Conservation (phyloP, 2,797 vertebrate genomes). For the Yasuhikotakia modesta region DNA sequence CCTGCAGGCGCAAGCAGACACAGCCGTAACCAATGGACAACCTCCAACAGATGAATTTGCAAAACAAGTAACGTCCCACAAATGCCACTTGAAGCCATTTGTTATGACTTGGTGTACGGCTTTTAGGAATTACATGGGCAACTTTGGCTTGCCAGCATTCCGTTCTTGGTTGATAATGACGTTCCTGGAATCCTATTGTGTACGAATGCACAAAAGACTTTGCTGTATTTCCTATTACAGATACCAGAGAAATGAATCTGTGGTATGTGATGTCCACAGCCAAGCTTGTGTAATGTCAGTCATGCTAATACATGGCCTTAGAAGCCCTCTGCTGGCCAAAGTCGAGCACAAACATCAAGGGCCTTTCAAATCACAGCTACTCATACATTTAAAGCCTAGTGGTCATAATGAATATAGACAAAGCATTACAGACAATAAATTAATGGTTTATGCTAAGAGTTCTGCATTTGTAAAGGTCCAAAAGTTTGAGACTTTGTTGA, state of each 20-base stretch:
- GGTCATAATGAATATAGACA: neutral
- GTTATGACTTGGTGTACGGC: slow-evolving; percentile 32
- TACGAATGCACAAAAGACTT: slow-evolving; percentile 8
- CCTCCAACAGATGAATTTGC: slow-evolving; percentile 49
- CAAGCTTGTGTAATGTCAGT: slow-evolving; percentile 9
- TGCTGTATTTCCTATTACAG: slow-evolving; percentile 36
- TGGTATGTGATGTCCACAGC: slow-evolving; percentile 28
- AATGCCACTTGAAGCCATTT: slow-evolving; percentile 41
- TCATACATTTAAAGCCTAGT: neutral
- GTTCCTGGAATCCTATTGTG: slow-evolving; percentile 24
- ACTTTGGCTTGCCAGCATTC: slow-evolving; percentile 19
- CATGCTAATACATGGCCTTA: slow-evolving; percentile 36
- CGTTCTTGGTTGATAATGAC: slow-evolving; percentile 18
- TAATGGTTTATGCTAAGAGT: neutral
- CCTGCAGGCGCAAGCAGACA: slow-evolving; percentile 42
- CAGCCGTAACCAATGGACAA: slow-evolving; percentile 12
- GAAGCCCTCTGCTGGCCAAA: slow-evolving; percentile 58
- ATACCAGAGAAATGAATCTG: slow-evolving; percentile 32
- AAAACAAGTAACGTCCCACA: slow-evolving; percentile 47
- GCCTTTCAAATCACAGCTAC: neutral
- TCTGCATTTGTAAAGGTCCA: neutral
- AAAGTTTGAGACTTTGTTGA: neutral
- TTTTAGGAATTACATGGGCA: slow-evolving; percentile 31
- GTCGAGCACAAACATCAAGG: neutral
- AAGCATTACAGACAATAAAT: neutral